Percentiles rank a stretch among this genome's conserved stretches.
Conservation (phyloP, 1,140 invertebrate species). For the Matsumurasca onukii region DNA sequence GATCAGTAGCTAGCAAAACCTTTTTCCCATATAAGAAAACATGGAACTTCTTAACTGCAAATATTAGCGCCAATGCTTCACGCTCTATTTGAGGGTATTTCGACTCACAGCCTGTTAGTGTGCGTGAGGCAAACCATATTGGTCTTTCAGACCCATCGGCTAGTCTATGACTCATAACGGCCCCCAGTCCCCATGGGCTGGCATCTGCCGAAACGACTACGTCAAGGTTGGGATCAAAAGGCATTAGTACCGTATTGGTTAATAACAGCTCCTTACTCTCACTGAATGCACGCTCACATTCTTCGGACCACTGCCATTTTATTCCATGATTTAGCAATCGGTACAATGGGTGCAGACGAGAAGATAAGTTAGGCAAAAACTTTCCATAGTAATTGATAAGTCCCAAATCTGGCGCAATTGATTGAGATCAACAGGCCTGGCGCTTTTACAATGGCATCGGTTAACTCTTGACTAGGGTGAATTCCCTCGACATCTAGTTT, state of each 20-base stretch:
- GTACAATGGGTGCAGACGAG: conserved; percentile 35
- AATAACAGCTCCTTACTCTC: conserved; percentile 45
- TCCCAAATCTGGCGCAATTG: conserved; percentile 11
- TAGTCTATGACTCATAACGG: conserved; percentile 49
- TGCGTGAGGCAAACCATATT: conserved; percentile 50
- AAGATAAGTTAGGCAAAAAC: conserved; percentile 31
- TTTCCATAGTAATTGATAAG: conserved; percentile 18
- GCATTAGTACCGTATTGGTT: conserved; percentile 36
- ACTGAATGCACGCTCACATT: conserved; percentile 44
- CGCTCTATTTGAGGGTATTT: conserved; percentile 16
- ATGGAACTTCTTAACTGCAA: conserved; percentile 14
- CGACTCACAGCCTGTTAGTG: conserved; percentile 47
- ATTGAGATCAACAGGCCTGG: not conserved
- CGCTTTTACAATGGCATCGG: no score
- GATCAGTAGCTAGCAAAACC: conserved; percentile 18
- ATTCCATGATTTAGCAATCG: conserved; percentile 16
- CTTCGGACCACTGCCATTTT: conserved; percentile 11
- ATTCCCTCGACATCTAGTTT: conserved; percentile 13
- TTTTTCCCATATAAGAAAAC: conserved; percentile 24
- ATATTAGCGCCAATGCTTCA: conserved; percentile 15
- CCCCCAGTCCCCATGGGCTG: conserved; percentile 51
- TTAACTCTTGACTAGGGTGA: conserved; percentile 3
- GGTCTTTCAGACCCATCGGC: conserved; percentile 47
- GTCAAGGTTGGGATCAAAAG: conserved; percentile 46
- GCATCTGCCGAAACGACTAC: conserved; percentile 53